Percentiles rank a stretch among this genome's conserved stretches.
phyloP scores from a whole-genome alignment of 2,113 vertebrate species.

The Ptilonorhynchus violaceus region DNA sequence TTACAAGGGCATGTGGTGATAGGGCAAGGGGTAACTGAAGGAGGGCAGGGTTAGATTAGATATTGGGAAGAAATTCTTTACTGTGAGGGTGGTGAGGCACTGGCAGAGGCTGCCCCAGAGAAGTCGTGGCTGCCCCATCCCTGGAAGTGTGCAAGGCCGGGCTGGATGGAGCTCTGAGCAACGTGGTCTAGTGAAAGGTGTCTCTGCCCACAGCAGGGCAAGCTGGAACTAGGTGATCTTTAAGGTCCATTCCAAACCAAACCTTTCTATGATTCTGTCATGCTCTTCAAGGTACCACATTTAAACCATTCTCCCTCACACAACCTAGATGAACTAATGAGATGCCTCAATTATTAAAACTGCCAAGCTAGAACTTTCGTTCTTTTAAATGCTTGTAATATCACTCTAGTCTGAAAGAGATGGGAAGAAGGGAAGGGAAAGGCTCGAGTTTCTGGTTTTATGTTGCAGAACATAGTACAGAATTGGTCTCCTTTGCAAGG shows the following conservation, averaged over 20 bases:
- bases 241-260: neutral
- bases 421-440: neutral
- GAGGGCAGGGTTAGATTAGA: neutral
- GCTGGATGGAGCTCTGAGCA: neutral
- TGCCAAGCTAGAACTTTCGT: neutral
- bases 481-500: neutral
- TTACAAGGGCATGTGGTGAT: neutral
- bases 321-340: neutral
- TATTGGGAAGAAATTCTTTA: neutral
- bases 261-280: neutral
- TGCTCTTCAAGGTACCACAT: neutral
- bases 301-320: neutral
- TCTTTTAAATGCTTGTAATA: neutral
- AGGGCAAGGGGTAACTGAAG: neutral
- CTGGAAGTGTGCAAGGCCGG: neutral
- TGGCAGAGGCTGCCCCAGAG: neutral
- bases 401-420: neutral
- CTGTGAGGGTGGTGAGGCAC: neutral
- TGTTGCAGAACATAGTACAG: neutral
- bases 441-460: neutral
- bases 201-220: neutral
- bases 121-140: neutral
- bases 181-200: neutral
- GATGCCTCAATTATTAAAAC: neutral
- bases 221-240: neutral